Percentiles rank a stretch among this genome's conserved stretches.
These are phyloP conservation scores for Gymnoscopelus braueri DNA, from an alignment of 2,797 vertebrate species.

Conservation along the genomic window DNA sequence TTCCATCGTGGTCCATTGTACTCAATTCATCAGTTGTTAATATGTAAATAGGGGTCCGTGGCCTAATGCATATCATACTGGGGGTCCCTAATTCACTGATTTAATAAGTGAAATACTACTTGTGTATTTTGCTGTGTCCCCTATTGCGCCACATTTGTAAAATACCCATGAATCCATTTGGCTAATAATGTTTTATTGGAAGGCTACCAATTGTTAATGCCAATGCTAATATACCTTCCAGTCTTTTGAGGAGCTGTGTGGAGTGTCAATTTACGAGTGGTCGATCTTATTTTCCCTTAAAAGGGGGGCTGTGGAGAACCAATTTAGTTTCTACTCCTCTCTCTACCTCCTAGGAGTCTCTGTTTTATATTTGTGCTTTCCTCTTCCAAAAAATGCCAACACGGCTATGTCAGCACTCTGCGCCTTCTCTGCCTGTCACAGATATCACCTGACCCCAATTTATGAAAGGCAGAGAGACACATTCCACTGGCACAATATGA, in stretches of 20 bases:
- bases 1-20: too few relatives aligned
- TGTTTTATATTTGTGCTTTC: slow-evolving; percentile 64
- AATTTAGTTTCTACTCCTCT: slow-evolving; percentile 72
- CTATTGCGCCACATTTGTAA: slow-evolving; percentile 42
- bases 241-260: slow-evolving; percentile 52
- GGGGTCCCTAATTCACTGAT: too few relatives aligned
- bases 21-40: too few relatives aligned
- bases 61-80: too few relatives aligned
- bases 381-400: slow-evolving; percentile 74
- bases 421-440: slow-evolving; percentile 68
- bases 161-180: slow-evolving; percentile 41
- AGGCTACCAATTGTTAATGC: slow-evolving; percentile 47
- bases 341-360: slow-evolving; percentile 55
- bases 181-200: slow-evolving; percentile 36
- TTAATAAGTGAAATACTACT: too few relatives aligned
- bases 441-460: slow-evolving; percentile 82
- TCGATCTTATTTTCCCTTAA: slow-evolving; percentile 74
- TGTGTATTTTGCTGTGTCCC: neutral
- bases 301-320: slow-evolving; percentile 63
- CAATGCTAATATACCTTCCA: slow-evolving; percentile 67
- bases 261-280: slow-evolving; percentile 53
- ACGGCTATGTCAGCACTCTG: slow-evolving; percentile 72
- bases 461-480: slow-evolving; percentile 65
- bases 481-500: slow-evolving; percentile 58
- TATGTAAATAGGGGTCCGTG: too few relatives aligned